Evolutionary conservation across 2,888 invertebrate species (phyloP), one percentile per base, ranked within the genome.

Genomic region (Camponotus fellah): DNA sequence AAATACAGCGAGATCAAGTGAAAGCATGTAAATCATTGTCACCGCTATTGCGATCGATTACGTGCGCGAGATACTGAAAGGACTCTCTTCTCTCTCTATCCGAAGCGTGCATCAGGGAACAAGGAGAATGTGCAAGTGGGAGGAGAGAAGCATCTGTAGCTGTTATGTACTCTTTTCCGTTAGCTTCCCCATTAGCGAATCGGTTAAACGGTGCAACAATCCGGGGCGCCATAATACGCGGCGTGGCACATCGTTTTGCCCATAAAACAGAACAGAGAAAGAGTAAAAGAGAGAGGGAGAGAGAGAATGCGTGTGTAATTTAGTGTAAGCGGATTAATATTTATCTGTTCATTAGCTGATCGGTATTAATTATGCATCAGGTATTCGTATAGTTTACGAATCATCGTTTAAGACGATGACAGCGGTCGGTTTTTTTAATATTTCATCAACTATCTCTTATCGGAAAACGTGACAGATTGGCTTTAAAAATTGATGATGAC

Each of bases 181-280:
- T 72, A 71, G 72, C 72, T 60, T 60, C 21, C 72, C 72, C 46
- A 80, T 80, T 60, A 80, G 79, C 79, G 72, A 60, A 80, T 80
- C 79, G 58, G 60, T 72, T 80, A 80, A 80, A 80, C 60, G 79
- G 60, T 37, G 79, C 21, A 60, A 72, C 79, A 72, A 80, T 80
- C 72, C 40, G 17, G 46, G 17, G 46, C 26, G 34, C 46, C 60
- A 80, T 80, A 80, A 72, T 72, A 46, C 46, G 60, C 60, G 60
- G 60, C n/a, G 58, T 46, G 60, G 58, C 58, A 71, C 60, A 17
- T 46, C 46, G 56, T 69, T 77, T 69, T 53, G 56, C 69, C 71
- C 71, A 43, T 37, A 26, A 80, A 72, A 60, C 60, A 46, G 46
- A 26, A 58, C 34, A 60, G 71, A 60, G 60, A 53, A 8, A 53